Evolutionary conservation across 2,888 invertebrate species (phyloP).

Genomic region (Melanotus villosus): DNA sequence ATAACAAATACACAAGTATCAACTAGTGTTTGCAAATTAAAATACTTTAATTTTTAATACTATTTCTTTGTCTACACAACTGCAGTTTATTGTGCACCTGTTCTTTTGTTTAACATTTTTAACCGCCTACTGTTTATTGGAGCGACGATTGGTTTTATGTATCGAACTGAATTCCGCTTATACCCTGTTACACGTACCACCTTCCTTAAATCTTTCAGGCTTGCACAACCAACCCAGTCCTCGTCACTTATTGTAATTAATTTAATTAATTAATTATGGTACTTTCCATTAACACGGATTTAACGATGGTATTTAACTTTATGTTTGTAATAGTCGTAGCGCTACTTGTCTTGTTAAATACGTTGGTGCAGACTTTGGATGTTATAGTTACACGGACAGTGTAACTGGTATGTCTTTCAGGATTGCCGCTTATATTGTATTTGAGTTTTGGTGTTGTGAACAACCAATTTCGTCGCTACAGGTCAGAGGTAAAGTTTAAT

Average conservation of each 20-base stretch:
- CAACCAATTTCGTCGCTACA: slow-evolving; percentile 44
- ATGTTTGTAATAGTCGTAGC: no score
- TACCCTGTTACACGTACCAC: neutral
- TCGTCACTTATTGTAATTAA: neutral
- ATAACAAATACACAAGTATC: neutral
- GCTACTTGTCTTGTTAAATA: no score
- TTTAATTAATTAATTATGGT: no score
- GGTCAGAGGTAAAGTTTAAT: slow-evolving; percentile 44
- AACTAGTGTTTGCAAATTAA: slow-evolving; percentile 7
- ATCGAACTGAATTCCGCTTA: slow-evolving; percentile 13
- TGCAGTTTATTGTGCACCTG: slow-evolving; percentile 19
- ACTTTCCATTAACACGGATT: no score
- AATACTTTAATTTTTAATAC: slow-evolving; percentile 11
- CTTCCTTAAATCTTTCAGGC: no score
- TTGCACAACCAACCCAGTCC: no score
- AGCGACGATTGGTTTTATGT: slow-evolving; percentile 31
- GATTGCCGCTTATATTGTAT: slow-evolving; percentile 28
- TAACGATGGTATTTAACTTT: no score
- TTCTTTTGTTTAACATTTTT: slow-evolving; percentile 30
- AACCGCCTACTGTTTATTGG: slow-evolving; percentile 33
- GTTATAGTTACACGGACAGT: neutral
- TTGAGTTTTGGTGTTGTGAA: slow-evolving; percentile 38
- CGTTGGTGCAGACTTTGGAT: neutral
- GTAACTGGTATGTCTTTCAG: slow-evolving; percentile 27
- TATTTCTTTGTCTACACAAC: slow-evolving; percentile 18